These are phyloP conservation scores for Eupleurogrammus muticus DNA, from an alignment of 2,797 vertebrate species.

Conservation along the genomic window DNA sequence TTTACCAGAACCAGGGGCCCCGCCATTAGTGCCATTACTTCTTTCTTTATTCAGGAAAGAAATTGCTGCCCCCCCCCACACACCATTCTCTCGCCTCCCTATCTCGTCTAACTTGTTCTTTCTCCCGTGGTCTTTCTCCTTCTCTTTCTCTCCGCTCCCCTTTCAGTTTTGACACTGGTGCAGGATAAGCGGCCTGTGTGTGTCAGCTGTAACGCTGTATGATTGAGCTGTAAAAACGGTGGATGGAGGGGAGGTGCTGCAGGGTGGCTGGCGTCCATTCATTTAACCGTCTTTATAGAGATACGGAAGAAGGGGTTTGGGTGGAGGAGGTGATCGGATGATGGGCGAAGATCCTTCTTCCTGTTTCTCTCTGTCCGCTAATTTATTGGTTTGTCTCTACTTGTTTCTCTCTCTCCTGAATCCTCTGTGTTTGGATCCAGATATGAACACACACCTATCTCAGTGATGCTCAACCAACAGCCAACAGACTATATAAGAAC, in stretches of 20 bases:
- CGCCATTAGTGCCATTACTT: constrained; percentile 89
- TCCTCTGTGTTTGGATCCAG: constrained; percentile 18
- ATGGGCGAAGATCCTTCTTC: constrained; percentile 33
- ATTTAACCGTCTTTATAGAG: constrained; percentile 97
- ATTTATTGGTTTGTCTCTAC: constrained; percentile 29
- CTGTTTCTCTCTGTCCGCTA: constrained; percentile 16
- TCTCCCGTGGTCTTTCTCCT: constrained; percentile 87
- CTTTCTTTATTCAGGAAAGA: constrained; percentile 85
- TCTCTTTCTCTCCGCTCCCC: constrained; percentile 91
- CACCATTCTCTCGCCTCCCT: constrained; percentile 85
- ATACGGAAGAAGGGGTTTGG: constrained; percentile 83
- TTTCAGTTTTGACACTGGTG: constrained; percentile 90
- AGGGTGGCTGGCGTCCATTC: constrained; percentile 86
- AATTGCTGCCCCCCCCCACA: constrained; percentile 90
- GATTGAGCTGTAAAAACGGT: constrained; percentile 83
- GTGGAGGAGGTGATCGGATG: constrained; percentile 46
- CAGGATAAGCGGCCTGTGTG: constrained; percentile 77
- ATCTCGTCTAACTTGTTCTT: constrained; percentile 90
- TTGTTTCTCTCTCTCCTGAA: constrained; percentile 5
- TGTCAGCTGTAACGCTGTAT: constrained; percentile 75
- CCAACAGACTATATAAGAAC: background rate
- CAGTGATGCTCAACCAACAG: constrained; percentile 1
- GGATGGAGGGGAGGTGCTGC: constrained; percentile 90
- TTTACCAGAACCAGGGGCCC: constrained; percentile 93
- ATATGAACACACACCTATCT: background rate